Percentiles rank a stretch among this genome's conserved stretches.
These are phyloP conservation scores for Neogale vison DNA, from an alignment of 2,113 vertebrate genomes.

Conservation along the genomic window DNA sequence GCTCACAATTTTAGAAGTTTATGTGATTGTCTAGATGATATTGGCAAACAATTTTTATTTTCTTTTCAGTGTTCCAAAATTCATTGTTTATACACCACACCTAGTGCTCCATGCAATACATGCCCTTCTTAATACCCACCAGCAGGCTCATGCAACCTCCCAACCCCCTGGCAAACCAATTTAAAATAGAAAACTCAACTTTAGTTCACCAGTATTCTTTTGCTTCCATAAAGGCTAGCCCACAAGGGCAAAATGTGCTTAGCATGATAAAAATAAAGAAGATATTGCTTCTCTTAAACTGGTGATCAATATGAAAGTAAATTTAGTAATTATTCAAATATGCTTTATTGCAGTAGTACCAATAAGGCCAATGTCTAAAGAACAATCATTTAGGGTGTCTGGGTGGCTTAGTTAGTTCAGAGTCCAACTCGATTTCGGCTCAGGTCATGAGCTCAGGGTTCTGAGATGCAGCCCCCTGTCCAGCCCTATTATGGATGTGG, in stretches of 20 bases:
- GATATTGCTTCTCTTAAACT: neutral
- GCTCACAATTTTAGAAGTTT: neutral
- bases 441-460: neutral
- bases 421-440: neutral
- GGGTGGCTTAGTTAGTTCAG: neutral
- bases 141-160: too few species aligned
- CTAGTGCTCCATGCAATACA: too few species aligned
- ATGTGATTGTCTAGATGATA: neutral
- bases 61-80: too few species aligned
- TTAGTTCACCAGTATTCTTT: neutral
- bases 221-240: neutral
- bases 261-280: neutral
- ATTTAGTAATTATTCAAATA: neutral
- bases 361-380: neutral
- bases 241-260: neutral
- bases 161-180: neutral
- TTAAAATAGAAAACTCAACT: neutral
- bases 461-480: neutral
- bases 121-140: too few species aligned
- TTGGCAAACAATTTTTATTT: too few species aligned
- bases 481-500: neutral
- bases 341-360: neutral
- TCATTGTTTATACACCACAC: too few species aligned
- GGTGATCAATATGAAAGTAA: neutral
- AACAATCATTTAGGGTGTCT: neutral